These are phyloP conservation scores for Scomber scombrus DNA, from an alignment of 2,113 vertebrate genomes.

Conservation along the genomic window DNA sequence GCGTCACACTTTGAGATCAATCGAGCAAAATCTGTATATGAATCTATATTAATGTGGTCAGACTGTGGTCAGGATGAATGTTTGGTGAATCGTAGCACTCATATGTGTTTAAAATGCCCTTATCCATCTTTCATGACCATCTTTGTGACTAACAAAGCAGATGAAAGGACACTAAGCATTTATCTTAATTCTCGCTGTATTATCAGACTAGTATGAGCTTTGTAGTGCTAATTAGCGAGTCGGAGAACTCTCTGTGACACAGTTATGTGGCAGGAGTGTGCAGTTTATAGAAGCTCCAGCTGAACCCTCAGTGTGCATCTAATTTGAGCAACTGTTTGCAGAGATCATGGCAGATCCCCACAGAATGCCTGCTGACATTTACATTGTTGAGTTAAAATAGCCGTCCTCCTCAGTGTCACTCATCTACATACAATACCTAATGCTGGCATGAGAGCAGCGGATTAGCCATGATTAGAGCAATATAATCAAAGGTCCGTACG, in stretches of 20 bases:
- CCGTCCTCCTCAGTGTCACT: not conserved
- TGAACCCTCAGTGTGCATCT: not conserved
- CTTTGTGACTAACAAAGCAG: not conserved
- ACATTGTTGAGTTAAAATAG: constrained; percentile 35
- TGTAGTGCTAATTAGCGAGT: not conserved
- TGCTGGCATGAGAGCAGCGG: not conserved
- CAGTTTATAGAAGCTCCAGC: not conserved
- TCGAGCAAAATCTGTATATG: too few species aligned
- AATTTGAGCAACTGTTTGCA: constrained; percentile 36
- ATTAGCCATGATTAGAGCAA: constrained; percentile 12
- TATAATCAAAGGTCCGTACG: not conserved
- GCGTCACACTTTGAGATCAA: too few species aligned
- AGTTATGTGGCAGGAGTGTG: not conserved
- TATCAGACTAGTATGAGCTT: not conserved
- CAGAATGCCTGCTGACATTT: constrained; percentile 35
- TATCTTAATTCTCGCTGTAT: not conserved
- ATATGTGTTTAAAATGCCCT: too few species aligned
- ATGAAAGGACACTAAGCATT: not conserved
- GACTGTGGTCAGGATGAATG: too few species aligned
- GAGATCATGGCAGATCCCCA: constrained; percentile 34
- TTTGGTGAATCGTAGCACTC: too few species aligned
- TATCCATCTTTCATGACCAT: not conserved
- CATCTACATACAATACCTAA: constrained; percentile 23
- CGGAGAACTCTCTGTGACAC: too few species aligned
- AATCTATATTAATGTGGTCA: too few species aligned